Conservation (phyloP, 2,113 vertebrate species). For the Tetrao urogallus region DNA sequence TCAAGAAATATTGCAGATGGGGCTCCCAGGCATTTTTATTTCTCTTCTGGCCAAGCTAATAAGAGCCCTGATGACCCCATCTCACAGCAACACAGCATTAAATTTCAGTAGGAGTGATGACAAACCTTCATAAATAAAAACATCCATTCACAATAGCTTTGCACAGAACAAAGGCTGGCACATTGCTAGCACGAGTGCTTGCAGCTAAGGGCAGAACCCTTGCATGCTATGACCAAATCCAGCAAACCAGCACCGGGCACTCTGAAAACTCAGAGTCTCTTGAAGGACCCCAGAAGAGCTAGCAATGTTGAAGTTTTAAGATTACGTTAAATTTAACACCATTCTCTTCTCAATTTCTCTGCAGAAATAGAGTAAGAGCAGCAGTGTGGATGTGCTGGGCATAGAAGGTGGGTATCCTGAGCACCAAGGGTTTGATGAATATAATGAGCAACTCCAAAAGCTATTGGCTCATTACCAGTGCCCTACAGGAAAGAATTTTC, state of each 20-base stretch:
- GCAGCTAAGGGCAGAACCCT: neutral
- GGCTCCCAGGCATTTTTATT: conserved; percentile 45
- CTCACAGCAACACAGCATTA: neutral
- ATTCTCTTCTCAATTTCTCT: neutral
- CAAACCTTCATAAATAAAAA: conserved; percentile 56
- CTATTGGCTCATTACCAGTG: conserved; percentile 47
- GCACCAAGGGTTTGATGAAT: neutral
- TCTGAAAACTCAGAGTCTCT: neutral
- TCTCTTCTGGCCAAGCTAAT: conserved; percentile 38
- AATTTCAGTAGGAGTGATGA: conserved; percentile 15
- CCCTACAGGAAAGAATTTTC: conserved; percentile 49
- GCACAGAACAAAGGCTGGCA: neutral
- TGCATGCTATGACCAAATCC: fast-evolving
- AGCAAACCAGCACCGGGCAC: neutral
- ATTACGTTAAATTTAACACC: neutral
- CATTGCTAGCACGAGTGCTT: fast-evolving
- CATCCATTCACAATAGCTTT: neutral
- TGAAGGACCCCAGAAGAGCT: neutral
- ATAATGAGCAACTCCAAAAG: conserved; percentile 22
- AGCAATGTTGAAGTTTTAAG: neutral
- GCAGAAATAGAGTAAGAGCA: neutral
- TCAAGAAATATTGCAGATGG: conserved; percentile 35
- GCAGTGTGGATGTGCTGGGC: neutral
- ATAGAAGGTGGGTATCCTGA: neutral
- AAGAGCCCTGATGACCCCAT: conserved; percentile 30